Conservation (phyloP, 2,113 vertebrate species). For the Bothrops jararaca region DNA sequence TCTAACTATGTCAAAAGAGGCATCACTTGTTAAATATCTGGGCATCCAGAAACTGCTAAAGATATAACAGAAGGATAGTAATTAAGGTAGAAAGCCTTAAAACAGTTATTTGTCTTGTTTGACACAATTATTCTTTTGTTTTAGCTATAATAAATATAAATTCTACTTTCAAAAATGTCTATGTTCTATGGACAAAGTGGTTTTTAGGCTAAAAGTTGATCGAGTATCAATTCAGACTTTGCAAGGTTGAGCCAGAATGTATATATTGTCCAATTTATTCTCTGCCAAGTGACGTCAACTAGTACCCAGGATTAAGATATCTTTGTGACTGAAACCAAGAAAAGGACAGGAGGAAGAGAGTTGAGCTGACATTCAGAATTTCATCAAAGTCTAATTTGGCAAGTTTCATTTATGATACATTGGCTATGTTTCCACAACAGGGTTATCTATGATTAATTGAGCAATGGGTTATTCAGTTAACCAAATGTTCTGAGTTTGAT, state of each 20-base stretch:
- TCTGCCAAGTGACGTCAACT: not conserved
- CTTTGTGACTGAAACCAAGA: not conserved
- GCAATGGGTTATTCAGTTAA: not conserved
- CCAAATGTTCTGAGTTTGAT: too few species aligned
- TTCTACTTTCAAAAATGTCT: not conserved
- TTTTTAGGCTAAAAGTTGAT: not conserved
- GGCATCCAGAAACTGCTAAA: not conserved
- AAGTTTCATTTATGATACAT: not conserved
- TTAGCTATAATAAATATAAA: not conserved
- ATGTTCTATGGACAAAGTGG: not conserved
- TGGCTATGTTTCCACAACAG: not conserved
- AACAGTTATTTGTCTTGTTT: not conserved
- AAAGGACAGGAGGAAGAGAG: not conserved
- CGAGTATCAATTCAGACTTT: not conserved
- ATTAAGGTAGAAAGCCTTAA: not conserved
- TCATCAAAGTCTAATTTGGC: not conserved
- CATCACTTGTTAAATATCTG: not conserved
- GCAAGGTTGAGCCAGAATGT: not conserved
- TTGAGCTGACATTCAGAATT: not conserved
- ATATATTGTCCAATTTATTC: not conserved
- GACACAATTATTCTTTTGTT: not conserved
- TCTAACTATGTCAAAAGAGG: not conserved
- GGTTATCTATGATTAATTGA: not conserved
- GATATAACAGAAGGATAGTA: not conserved
- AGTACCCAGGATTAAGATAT: not conserved